These are phyloP conservation scores for Sander lucioperca DNA, from an alignment of 2,113 vertebrate genomes.

Conservation along the genomic window DNA sequence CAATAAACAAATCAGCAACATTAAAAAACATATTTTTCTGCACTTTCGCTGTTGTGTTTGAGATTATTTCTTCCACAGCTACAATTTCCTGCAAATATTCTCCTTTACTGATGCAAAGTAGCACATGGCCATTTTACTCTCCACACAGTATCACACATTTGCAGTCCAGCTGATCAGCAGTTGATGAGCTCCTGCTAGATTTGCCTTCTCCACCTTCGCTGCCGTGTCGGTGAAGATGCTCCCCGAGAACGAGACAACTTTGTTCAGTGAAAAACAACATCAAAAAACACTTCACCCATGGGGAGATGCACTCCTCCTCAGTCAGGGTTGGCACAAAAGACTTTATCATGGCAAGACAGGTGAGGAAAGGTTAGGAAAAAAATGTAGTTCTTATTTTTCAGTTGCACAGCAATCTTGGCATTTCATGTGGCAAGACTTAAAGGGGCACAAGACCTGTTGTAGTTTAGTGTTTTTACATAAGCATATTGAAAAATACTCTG, in stretches of 20 bases:
- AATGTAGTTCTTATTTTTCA: background rate
- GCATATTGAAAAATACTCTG: background rate
- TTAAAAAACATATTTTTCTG: background rate
- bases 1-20: slow-evolving; percentile 34
- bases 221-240: slow-evolving; percentile 19
- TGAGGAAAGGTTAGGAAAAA: background rate
- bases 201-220: slow-evolving; percentile 8
- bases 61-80: slow-evolving; percentile 12
- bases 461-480: background rate
- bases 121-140: background rate
- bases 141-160: background rate
- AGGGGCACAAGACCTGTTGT: background rate
- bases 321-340: background rate
- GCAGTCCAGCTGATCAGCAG: slow-evolving; percentile 5
- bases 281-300: background rate
- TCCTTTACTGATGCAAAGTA: slow-evolving; percentile 15
- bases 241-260: background rate
- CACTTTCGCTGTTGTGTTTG: slow-evolving; percentile 11
- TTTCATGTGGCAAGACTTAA: background rate
- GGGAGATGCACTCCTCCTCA: background rate
- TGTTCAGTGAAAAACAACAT: slow-evolving; percentile 14
- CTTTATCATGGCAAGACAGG: background rate
- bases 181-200: slow-evolving; percentile 11
- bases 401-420: background rate
- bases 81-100: slow-evolving; percentile 11